These are phyloP conservation scores for Astatotilapia flaviijosephi DNA, from an alignment of 2,113 vertebrate species.

Conservation along the genomic window DNA sequence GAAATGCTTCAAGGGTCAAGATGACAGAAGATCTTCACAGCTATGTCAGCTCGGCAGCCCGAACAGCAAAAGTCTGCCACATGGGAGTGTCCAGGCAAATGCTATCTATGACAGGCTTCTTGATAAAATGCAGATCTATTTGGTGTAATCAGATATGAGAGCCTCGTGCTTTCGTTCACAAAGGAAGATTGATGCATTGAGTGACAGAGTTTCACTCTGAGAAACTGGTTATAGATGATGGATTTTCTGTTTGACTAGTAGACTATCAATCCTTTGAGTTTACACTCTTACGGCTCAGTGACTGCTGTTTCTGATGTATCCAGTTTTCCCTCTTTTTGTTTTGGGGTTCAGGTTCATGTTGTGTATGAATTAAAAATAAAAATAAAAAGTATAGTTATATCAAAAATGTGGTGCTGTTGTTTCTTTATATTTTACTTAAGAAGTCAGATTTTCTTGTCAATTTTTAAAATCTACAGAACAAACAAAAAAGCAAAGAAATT, in stretches of 20 bases:
- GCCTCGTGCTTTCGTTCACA: not conserved
- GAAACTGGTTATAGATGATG: not conserved
- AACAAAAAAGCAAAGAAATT: not conserved
- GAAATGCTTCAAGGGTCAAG: not conserved
- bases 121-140: conserved; percentile 31
- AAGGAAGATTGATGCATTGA: conserved; percentile 19
- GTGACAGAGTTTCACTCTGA: conserved; percentile 1
- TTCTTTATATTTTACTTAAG: not conserved
- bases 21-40: not conserved
- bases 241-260: not conserved
- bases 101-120: not conserved
- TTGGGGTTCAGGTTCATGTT: not conserved
- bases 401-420: too few relatives aligned
- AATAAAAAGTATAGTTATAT: not conserved
- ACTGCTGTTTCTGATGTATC: not conserved
- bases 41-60: not conserved
- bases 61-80: not conserved
- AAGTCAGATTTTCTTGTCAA: not conserved
- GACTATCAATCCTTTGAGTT: not conserved
- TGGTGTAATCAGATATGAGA: conserved; percentile 18
- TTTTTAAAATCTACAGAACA: not conserved
- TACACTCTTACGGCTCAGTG: not conserved
- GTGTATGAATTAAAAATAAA: not conserved
- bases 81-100: not conserved
- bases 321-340: not conserved